Base-by-base conservation (phyloP, 2,797 vertebrate species). In the Lagodon rhomboides region DNA sequence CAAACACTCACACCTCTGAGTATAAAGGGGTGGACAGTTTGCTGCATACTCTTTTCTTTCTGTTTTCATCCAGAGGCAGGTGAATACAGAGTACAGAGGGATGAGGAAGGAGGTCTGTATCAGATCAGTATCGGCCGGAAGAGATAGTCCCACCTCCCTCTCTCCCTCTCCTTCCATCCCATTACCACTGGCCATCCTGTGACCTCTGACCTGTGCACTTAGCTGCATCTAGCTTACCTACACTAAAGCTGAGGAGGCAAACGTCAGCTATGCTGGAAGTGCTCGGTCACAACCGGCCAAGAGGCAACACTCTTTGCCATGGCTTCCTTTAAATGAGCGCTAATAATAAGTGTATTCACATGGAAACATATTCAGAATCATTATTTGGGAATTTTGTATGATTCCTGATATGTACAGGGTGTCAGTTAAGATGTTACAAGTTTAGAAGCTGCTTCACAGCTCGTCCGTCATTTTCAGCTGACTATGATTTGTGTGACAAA, bases 151-250 rank as follows among this genome's bases (percentile, higher is more conserved):
- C 53, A 23, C 53, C 53, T 56, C 53, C 56, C 22, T 16, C 41
- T 23, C 41, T 60, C 61, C 30, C 27, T 68, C 51, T 93, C 92
- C 94, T 94, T 95, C 85, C 56, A 94, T 94, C 92, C 94, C 92
- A 95, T 90, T 91, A 94, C 95, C 94, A 93, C 95, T 95, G 95
- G 86, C 92, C 91, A 95, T 92, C 92, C 92, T 89, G 68, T 94
- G 93, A 95, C 96, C 95, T 96, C 93, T 95, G 94, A 96, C 95
- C 94, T 94, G 60, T 85, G 95, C 92, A 92, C 95, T 95, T 95
- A 96, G 94, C 95, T 96, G 95, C 93, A 95, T 95, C 94, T 95
- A 94, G 95, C 95, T 96, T 95, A 95, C 95, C 94, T 94, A 92
- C 94, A 92, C 65, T 69, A 68, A 84, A 79, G 83, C 73, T 83